Evolutionary conservation across 2,113 vertebrate species (phyloP), one percentile per base, ranked within the genome.

Genomic region (Columba janthina): DNA sequence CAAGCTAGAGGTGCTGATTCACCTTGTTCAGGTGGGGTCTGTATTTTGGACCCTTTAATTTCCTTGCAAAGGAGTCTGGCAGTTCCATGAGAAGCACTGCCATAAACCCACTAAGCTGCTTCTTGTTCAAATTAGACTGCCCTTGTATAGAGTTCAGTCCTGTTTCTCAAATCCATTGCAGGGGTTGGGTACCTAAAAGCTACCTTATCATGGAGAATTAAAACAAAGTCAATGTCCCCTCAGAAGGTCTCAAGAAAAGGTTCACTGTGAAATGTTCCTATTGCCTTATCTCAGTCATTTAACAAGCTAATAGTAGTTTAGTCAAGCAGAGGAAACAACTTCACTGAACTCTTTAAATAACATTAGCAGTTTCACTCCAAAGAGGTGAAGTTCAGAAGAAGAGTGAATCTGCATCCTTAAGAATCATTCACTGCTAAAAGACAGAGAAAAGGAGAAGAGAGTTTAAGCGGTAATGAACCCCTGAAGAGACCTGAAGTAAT

Each of bases 261-360:
- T 82, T 51, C n/a, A 16, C 17, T 57, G 38, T 92, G 74, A 91
- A 72, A 82, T 67, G 73, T 40, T 66, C 70, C 74, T 88, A 40
- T 64, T 88, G 29, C 70, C 74, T 93, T 85, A 64, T 36, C 66
- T 89, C 74, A 82, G 70, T 60, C 26, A 60, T 85, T 90, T 91
- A 90, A 64, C 71, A 88, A 88, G 74, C n/a, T 75, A 85, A 88
- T 88, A 88, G 70, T 56, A 85, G 74, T 32, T 85, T 71, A 85
- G 74, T 90, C 61, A 92, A 95, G 62, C 54, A 85, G 44, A 73
- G 31, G 75, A 82, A 96, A 79, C 34, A 65, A 56, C 36, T 70
- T 32, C n/a, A 58, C 34, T 29, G 51, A 85, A 71, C 77, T 85
- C 16, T 44, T 94, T 94, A 83, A 92, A 76, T 80, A 88, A 80